phyloP scores from a whole-genome alignment of 2,888 invertebrate species.

The Beris chalybata region DNA sequence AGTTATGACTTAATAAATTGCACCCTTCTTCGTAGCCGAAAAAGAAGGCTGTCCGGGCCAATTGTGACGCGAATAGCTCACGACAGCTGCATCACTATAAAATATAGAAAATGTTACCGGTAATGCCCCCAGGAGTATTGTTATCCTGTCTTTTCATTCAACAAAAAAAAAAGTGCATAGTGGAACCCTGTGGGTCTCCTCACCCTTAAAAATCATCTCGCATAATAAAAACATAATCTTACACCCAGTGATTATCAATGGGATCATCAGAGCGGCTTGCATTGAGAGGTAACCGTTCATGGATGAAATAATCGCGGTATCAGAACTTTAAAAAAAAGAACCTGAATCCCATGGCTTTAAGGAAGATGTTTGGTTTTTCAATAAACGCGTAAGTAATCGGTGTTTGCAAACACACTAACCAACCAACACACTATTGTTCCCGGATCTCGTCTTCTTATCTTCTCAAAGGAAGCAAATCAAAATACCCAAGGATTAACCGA shows the following conservation, averaged over 20 bases:
- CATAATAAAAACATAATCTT: conserved; percentile 38
- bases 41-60: conserved; percentile 8
- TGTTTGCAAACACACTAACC: conserved; percentile 36
- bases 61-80: conserved; percentile 23
- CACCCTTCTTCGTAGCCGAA: conserved; percentile 15
- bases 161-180: neutral
- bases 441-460: conserved; percentile 1
- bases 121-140: conserved; percentile 25
- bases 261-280: conserved; percentile 7
- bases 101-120: conserved; percentile 22
- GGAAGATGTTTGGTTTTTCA: conserved; percentile 24
- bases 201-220: conserved; percentile 28
- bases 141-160: conserved; percentile 12
- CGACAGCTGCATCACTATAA: conserved; percentile 24
- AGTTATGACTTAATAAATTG: conserved; percentile 31
- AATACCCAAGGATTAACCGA: conserved; percentile 15
- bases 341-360: neutral
- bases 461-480: conserved; percentile 8
- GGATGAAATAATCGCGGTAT: conserved; percentile 21
- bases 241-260: conserved; percentile 34
- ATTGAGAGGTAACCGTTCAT: conserved; percentile 8
- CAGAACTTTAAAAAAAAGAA: neutral
- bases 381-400: conserved; percentile 32
- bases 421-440: neutral
- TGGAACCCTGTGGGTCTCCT: conserved; percentile 13